A percentile compares a stretch with the other conserved stretches of the same genome.
These are phyloP conservation scores for Eretmocerus hayati DNA, from an alignment of 2,888 invertebrate species.

Conservation along the genomic window DNA sequence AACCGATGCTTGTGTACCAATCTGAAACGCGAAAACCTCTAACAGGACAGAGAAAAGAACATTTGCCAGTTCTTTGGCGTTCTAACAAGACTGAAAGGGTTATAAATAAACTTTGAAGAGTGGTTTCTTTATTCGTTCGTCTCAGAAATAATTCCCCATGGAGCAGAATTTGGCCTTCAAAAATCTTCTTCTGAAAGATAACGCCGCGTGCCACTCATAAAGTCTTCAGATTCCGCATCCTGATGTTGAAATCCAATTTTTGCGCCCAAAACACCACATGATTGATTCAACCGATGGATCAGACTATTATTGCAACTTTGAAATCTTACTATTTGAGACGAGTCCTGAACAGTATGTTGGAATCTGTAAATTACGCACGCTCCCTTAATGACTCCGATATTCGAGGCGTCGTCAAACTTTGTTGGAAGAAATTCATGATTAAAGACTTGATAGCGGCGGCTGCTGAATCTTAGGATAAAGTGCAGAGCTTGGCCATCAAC, in stretches of 20 bases:
- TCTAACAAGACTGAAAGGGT: conserved; percentile 17
- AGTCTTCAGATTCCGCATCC: background rate
- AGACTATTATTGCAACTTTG: too few relatives aligned
- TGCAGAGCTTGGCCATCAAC: background rate
- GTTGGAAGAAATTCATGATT: too few relatives aligned
- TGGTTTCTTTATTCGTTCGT: conserved; percentile 23
- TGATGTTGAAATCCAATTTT: conserved; percentile 2
- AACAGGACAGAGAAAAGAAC: too few relatives aligned
- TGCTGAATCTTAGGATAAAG: conserved; percentile 21
- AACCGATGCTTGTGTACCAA: too few relatives aligned
- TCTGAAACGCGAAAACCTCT: too few relatives aligned
- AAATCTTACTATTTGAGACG: too few relatives aligned
- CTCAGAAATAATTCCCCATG: conserved; percentile 1
- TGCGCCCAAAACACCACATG: conserved; percentile 5
- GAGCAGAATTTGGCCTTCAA: conserved; percentile 1
- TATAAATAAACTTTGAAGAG: conserved; percentile 13
- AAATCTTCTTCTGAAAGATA: background rate
- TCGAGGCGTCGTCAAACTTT: too few relatives aligned
- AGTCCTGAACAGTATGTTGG: too few relatives aligned
- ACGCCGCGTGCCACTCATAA: background rate
- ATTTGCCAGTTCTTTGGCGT: too few relatives aligned
- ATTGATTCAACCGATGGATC: conserved; percentile 5
- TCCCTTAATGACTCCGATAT: too few relatives aligned
- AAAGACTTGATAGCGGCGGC: too few relatives aligned
- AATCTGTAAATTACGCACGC: too few relatives aligned